Evolutionary conservation across 1,140 invertebrate species (phyloP), one percentile per base, ranked within the genome.

Genomic region (Coelopa frigida): DNA sequence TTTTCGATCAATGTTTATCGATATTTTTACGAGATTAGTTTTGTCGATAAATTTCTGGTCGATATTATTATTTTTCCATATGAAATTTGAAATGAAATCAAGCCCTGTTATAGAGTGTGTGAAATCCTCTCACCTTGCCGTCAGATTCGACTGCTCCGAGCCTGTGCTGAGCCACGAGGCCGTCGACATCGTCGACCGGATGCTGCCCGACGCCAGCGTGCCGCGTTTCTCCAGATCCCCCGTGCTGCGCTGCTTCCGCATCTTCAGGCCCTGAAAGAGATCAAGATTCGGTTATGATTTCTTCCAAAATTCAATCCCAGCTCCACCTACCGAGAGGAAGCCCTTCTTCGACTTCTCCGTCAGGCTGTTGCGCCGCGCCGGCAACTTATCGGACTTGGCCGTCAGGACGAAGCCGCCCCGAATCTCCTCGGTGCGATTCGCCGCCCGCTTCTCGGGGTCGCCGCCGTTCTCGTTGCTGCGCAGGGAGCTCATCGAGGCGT

Each of bases 401-500:
- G 90, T 92, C 42, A 98, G 78, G 3, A 98, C 94, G 74, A 99
- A 99, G 12, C 95, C 95, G 12, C 94, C 94, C 18, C 94, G 77
- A 24, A 88, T 85, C 66, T 95, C 91, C 68, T 96, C 92, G 33
- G 94, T 82, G 49, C 90, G 82, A 53, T 84, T 81, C 70, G 93
- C 89, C 35, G 90, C 75, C 54, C 83, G 83, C 53, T 84, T 83
- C 6, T 82, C 80, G 11, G 80, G 79, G 58, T 84, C 83, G 63
- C 84, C 84, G n/a, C 79, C 79, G n/a, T 67, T 70, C 37, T 74
- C 71, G 60, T 83, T 80, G 46, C 89, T 94, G 21, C 92, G 81
- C 52, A 97, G 74, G 8, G 93, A 97, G 26, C 87, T 90, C 51
- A 93, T 68, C 7, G 93, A 94, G 10, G 87, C 84, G 33, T 92